Conservation (phyloP, 2,113 vertebrate species). For the Microcebus lehilahytsara region DNA sequence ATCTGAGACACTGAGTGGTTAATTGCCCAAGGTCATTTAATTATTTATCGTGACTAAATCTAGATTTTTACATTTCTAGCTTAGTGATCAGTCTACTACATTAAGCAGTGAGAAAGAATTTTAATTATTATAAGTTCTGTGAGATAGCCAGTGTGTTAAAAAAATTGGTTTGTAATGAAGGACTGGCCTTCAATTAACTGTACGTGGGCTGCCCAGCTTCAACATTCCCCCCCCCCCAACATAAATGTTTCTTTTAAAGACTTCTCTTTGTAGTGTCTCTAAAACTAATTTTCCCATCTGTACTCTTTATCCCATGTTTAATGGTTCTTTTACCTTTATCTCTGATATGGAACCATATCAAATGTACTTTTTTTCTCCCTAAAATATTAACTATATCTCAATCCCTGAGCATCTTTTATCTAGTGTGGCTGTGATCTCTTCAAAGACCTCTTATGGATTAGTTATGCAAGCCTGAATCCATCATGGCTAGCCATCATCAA, state of each 20-base stretch:
- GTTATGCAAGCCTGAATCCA: conserved; percentile 4
- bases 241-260: conserved; percentile 47
- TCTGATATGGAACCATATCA: neutral
- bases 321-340: conserved; percentile 59
- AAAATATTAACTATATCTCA: conserved; percentile 15
- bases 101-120: neutral
- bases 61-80: neutral
- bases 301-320: neutral
- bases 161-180: neutral
- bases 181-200: neutral
- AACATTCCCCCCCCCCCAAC: neutral
- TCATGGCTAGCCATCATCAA: neutral
- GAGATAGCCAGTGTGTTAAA: neutral
- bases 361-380: neutral
- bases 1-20: neutral
- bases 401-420: conserved; percentile 16
- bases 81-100: neutral
- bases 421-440: neutral
- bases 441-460: conserved; percentile 57
- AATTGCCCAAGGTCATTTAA: neutral
- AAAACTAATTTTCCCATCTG: conserved; percentile 47
- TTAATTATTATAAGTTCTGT: neutral
- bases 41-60: neutral
- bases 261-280: neutral
- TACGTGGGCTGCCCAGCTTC: neutral